Evolutionary conservation across 2,888 invertebrate genomes (phyloP), one percentile per base, ranked within the genome.

Genomic region (Agrilus cyanescens): DNA sequence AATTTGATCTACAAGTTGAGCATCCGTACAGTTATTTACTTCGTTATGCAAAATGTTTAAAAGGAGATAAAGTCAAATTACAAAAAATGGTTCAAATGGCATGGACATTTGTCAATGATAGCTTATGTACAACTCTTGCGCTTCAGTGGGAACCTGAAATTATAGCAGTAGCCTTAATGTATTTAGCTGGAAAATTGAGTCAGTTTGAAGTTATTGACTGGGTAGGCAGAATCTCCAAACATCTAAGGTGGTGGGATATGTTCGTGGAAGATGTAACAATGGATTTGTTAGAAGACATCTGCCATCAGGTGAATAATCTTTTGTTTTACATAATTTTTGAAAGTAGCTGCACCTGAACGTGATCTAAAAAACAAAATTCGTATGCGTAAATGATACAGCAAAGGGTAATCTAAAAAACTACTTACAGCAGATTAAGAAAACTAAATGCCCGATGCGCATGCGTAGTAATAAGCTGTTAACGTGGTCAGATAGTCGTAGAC

Each of bases 91-190:
- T 97, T 1, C 96, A 97, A 69, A 96, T 95, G 93, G 95, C 96
- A 1, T 98, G 97, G 97, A 97, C 96, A 4, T 99, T 98, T 67
- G 91, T 97, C 0, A 99, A 99, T 67, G 98, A 99, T 68, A 86
- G 93, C 69, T 74, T 96, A 50, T 95, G 94, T 62, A 98, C 98
- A 4, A 96, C 94, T 1, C 74, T 99, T 37, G 90, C 90, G 52
- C 74, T 99, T 37, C 95, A 96, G 68, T 98, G 96, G 95, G 97
- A 99, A 65, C 96, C 98, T 0, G 97, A 99, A 69, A 91, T 98
- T 34, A 88, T 91, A 51, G 96, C 97, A 0, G 94, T 97, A 6
- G 95, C 97, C 0, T 73, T 98, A 10, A 91, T 98, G 79, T 95
- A 97, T 67, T 74, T 99, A 45, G 95, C 97, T 0, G 89, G 94